Evolutionary conservation across 1,140 invertebrate genomes (phyloP).

Genomic region (Tetragnatha versicolor): DNA sequence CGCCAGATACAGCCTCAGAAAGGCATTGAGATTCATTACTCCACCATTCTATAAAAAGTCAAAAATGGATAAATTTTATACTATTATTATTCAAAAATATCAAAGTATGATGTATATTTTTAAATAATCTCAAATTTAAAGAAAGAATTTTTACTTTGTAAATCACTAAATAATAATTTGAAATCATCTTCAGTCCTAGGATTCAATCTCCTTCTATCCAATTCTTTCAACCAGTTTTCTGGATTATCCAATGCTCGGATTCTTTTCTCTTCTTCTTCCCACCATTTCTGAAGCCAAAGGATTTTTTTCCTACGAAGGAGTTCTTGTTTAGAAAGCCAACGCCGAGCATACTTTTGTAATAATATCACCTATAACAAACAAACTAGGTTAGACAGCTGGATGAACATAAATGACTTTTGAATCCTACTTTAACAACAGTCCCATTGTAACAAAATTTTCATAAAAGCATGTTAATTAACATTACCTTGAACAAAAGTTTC

Average conservation of each 20-base stretch:
- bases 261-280: conserved; percentile 20
- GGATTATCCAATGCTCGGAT: background rate
- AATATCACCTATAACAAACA: conserved; percentile 15
- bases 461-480: too few relatives aligned
- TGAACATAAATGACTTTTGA: too few relatives aligned
- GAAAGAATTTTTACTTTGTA: conserved; percentile 17
- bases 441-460: too few relatives aligned
- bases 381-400: background rate
- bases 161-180: conserved; percentile 28
- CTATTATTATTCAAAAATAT: too few relatives aligned
- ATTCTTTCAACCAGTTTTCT: conserved; percentile 5
- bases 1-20: background rate
- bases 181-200: conserved; percentile 26
- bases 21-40: conserved; percentile 16
- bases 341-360: conserved; percentile 24
- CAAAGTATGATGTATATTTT: background rate
- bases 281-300: background rate
- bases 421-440: too few relatives aligned
- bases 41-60: conserved; percentile 24
- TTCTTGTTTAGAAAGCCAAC: conserved; percentile 31
- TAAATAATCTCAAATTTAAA: background rate
- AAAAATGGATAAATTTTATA: too few relatives aligned
- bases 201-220: conserved; percentile 5
- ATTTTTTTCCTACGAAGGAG: conserved; percentile 4
- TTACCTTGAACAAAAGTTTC: conserved; percentile 8